Conservation (phyloP, 2,888 invertebrate genomes). For the Sisyra terminalis region DNA sequence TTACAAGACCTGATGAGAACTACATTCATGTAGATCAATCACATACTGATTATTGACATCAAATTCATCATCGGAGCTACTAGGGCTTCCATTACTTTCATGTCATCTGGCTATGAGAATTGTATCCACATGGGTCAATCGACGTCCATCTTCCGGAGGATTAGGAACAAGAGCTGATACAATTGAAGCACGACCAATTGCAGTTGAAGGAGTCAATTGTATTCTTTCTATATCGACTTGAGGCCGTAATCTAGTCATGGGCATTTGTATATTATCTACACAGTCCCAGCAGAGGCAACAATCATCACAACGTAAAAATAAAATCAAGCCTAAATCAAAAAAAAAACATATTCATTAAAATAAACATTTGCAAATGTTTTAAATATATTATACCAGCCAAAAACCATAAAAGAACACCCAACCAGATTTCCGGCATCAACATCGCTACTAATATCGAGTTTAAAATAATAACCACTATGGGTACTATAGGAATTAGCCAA, state of each 20-base stretch:
- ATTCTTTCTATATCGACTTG: slow-evolving; percentile 18
- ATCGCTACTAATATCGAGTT: slow-evolving; percentile 34
- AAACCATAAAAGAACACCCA: slow-evolving; percentile 40
- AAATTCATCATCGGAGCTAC: slow-evolving; percentile 7
- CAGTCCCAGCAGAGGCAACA: slow-evolving; percentile 23
- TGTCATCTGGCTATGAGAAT: slow-evolving; percentile 42
- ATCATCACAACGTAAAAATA: slow-evolving; percentile 23
- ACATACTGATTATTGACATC: slow-evolving; percentile 9
- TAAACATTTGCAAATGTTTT: no score
- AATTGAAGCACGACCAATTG: slow-evolving; percentile 32
- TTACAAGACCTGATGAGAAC: slow-evolving; percentile 2
- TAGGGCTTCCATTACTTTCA: slow-evolving; percentile 6
- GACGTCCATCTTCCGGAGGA: slow-evolving; percentile 22
- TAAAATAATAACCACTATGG: slow-evolving; percentile 30
- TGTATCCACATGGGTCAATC: slow-evolving; percentile 36
- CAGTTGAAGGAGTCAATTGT: slow-evolving; percentile 28
- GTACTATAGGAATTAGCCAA: slow-evolving; percentile 22
- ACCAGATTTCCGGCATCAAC: slow-evolving; percentile 40
- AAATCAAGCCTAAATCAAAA: slow-evolving; percentile 19
- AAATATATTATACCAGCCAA: slow-evolving; percentile 31
- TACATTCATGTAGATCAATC: slow-evolving; percentile 9
- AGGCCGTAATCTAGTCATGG: not conserved
- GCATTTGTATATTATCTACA: slow-evolving; percentile 6
- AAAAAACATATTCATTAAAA: not conserved
- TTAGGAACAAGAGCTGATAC: slow-evolving; percentile 15